Conservation (phyloP, 2,797 vertebrate genomes). For the Aldrovandia affinis region DNA sequence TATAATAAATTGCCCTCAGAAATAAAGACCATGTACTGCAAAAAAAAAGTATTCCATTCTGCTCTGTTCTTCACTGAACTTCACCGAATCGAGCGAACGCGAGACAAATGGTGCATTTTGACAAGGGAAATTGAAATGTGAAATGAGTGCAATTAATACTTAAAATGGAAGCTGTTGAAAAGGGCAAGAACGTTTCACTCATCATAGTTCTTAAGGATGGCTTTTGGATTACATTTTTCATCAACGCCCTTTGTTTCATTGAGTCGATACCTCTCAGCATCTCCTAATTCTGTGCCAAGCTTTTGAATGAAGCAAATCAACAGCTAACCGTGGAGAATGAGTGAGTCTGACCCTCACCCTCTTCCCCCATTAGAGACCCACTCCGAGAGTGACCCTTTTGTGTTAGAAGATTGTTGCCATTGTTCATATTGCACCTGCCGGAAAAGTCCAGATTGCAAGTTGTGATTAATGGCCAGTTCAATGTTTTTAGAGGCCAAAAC, state of each 20-base stretch:
- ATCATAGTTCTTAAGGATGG: slow-evolving; percentile 8
- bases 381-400: not conserved
- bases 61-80: not conserved
- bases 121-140: slow-evolving; percentile 10
- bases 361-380: not conserved
- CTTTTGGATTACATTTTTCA: slow-evolving; percentile 9
- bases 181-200: slow-evolving; percentile 26
- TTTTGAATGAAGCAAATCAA: not conserved
- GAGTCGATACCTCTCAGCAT: slow-evolving; percentile 3
- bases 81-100: not conserved
- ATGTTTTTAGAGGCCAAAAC: not conserved
- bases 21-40: not conserved
- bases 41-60: not conserved
- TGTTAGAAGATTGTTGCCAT: not conserved
- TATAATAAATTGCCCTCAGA: not conserved
- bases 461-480: not conserved
- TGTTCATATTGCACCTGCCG: slow-evolving; percentile 2
- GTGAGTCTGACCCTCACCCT: not conserved
- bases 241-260: slow-evolving; percentile 15
- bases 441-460: not conserved
- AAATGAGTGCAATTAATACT: slow-evolving; percentile 29
- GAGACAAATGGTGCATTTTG: not conserved
- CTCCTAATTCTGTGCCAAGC: not conserved
- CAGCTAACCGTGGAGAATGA: not conserved
- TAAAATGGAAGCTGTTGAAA: slow-evolving; percentile 24